Evolutionary conservation across 2,888 invertebrate genomes (phyloP).

Genomic region (Platerodrilus igneus): DNA sequence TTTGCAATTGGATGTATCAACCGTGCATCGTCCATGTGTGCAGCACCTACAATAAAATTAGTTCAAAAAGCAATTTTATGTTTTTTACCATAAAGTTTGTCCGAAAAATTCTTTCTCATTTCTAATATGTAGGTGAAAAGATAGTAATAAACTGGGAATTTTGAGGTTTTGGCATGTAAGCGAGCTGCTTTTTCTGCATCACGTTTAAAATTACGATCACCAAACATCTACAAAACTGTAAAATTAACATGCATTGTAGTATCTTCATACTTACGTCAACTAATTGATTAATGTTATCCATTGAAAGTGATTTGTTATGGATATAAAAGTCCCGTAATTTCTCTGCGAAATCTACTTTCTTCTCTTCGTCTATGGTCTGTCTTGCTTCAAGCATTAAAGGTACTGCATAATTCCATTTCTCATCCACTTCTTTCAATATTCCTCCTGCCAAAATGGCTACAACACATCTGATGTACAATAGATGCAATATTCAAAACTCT

Average conservation of each 20-base stretch:
- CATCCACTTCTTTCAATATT: slow-evolving; percentile 45
- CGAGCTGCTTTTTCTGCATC: slow-evolving; percentile 33
- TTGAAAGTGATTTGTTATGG: slow-evolving; percentile 26
- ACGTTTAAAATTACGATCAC: slow-evolving; percentile 56
- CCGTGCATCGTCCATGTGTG: too few species aligned
- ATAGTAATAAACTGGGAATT: slow-evolving; percentile 55
- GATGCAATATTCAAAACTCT: too few species aligned
- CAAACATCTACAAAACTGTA: slow-evolving; percentile 50
- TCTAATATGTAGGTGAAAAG: slow-evolving; percentile 16
- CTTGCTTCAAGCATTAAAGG: slow-evolving; percentile 35
- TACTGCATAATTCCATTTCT: slow-evolving; percentile 35
- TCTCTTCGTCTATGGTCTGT: slow-evolving; percentile 30
- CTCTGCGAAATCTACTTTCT: slow-evolving; percentile 28
- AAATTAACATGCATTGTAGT: slow-evolving; percentile 2
- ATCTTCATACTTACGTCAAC: slow-evolving; percentile 36
- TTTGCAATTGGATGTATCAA: too few species aligned
- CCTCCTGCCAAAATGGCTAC: slow-evolving; percentile 37
- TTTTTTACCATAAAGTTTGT: too few species aligned
- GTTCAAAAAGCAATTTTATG: too few species aligned
- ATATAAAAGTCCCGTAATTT: slow-evolving; percentile 37
- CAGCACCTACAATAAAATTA: too few species aligned
- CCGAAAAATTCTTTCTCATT: too few species aligned
- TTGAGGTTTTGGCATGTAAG: slow-evolving; percentile 33
- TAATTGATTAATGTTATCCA: slow-evolving; percentile 30
- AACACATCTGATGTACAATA: slow-evolving; percentile 4